These are phyloP conservation scores for Camarhynchus parvulus DNA, from an alignment of 2,113 vertebrate species.

Conservation along the genomic window DNA sequence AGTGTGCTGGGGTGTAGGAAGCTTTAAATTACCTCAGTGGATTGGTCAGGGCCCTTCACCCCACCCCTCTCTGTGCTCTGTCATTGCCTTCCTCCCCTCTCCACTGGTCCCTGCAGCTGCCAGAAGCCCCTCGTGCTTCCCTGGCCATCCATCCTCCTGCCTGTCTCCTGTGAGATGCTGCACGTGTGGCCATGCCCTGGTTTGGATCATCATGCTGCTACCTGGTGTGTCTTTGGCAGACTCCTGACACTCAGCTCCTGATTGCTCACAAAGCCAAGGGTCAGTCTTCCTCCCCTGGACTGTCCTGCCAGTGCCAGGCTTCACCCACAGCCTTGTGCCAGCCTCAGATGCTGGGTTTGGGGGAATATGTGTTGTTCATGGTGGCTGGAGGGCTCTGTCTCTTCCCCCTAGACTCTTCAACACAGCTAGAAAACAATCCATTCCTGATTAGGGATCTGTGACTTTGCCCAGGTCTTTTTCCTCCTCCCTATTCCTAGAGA, in stretches of 20 bases:
- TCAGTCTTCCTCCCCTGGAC: background rate
- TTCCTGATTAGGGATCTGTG: background rate
- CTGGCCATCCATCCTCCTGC: background rate
- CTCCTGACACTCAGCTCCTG: background rate
- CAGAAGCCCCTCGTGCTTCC: background rate
- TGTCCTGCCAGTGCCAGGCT: background rate
- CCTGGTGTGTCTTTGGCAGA: background rate
- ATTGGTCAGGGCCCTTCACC: background rate
- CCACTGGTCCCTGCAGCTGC: background rate
- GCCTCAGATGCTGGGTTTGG: background rate
- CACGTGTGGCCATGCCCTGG: accelerated
- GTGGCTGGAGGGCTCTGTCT: background rate
- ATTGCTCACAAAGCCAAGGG: background rate
- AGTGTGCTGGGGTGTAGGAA: background rate
- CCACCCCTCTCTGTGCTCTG: accelerated
- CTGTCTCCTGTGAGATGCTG: background rate
- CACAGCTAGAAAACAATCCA: background rate
- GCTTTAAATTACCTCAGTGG: background rate
- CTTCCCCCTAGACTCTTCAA: background rate
- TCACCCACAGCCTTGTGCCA: background rate
- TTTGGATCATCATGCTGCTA: background rate
- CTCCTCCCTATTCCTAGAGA: background rate
- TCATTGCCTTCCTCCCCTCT: background rate
- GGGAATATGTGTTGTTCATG: background rate
- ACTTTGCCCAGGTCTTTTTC: background rate